Evolutionary conservation across 2,888 invertebrate genomes (phyloP), one percentile per base, ranked within the genome.

Genomic region (Muscina levida): DNA sequence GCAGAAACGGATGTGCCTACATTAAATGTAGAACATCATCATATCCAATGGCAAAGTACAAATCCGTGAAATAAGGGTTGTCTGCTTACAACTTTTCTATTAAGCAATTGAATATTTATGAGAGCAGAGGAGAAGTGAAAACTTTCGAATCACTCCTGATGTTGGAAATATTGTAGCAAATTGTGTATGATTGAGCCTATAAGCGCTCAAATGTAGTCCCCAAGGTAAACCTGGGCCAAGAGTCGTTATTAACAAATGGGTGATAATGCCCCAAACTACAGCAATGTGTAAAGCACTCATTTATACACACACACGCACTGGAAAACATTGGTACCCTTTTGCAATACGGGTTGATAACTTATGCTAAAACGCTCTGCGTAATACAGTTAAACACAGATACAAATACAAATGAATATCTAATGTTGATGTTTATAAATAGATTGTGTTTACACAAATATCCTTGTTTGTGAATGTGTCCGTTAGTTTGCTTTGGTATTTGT

Each of bases 101-200:
- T 82, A 83, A 72, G 66, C 72, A 82, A 78, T 82, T 83, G 83
- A 76, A 83, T 83, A 83, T 83, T 83, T 82, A 83, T 83, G 80
- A 83, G 82, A 72, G 73, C 66, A 59, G 51, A 70, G 68, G 24
- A 66, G 44, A 31, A 66, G 26, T 56, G 4, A 67, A 39, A 37
- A 59, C 24, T 68, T 68, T 67, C 51, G 37, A 48, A 67, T 48
- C 24, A 48, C 37, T 39, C 77, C n/a, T 65, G 70, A 70, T 24
- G 53, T 46, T 37, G 24, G 22, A 70, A 71, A 62, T 56, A 37
- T 68, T 22, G 51, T 19, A 53, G 4, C 19, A 62, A 22, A 22
- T 42, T 42, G 19, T 19, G 24, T 31, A 42, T 53, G 68, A 72
- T 75, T 79, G 53, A 24, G 62, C 53, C 62, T 53, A 46, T 42